These are phyloP conservation scores for Fratercula arctica DNA, from an alignment of 2,797 vertebrate species.

Conservation along the genomic window DNA sequence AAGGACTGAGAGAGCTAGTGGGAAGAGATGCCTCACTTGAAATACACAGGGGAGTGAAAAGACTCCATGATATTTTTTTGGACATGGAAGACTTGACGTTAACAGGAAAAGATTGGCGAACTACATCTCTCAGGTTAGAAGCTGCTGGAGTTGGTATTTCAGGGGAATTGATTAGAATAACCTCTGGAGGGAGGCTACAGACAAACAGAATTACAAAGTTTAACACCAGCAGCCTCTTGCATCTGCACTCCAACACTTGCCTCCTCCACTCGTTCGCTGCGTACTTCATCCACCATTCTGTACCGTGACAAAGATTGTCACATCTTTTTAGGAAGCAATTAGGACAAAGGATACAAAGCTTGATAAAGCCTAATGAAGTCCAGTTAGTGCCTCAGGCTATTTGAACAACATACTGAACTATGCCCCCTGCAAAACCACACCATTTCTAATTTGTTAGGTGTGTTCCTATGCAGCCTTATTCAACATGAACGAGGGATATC, in stretches of 20 bases:
- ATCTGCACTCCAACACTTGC: neutral
- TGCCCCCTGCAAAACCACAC: neutral
- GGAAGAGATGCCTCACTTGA: neutral
- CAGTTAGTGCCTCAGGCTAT: neutral
- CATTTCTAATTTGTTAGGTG: neutral
- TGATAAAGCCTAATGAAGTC: neutral
- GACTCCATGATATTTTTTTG: neutral
- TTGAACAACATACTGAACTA: neutral
- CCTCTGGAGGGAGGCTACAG: neutral
- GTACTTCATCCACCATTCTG: neutral
- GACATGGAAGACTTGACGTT: neutral
- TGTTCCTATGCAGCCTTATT: neutral
- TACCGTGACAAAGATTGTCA: neutral
- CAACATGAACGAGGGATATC: neutral
- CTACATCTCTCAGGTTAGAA: neutral
- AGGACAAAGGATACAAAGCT: neutral
- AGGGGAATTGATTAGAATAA: neutral
- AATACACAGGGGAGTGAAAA: neutral
- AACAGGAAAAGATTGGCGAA: neutral
- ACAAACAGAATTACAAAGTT: neutral
- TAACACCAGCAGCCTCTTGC: neutral
- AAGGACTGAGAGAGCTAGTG: neutral
- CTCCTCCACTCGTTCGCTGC: fast-evolving
- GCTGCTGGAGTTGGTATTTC: neutral
- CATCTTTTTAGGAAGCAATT: neutral